Evolutionary conservation across 2,888 invertebrate species (phyloP), one percentile per base, ranked within the genome.

Genomic region (Aleiodes alternator): DNA sequence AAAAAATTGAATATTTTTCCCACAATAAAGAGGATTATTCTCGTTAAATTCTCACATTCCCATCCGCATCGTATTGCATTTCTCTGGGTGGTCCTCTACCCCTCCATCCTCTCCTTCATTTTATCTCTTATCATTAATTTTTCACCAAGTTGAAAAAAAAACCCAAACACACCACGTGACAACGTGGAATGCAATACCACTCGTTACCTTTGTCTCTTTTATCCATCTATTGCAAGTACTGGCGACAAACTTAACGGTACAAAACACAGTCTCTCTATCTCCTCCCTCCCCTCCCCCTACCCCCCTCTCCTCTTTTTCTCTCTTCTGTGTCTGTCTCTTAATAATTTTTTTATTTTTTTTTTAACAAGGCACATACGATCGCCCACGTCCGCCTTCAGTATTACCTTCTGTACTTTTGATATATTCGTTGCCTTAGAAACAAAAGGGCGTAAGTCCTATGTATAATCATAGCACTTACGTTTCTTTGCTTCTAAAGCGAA

Each of bases 101-200:
- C 23, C 23, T 2, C 23, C 23, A 1, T 43, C 34, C 34, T n/a
- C 64, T 9, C 16, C 9, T 8, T 43, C 9, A 9, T 8, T 43
- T 64, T 64, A 64, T 64, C 43, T 64, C 64, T 64, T 64, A 64
- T 64, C 64, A 64, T 64, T 48, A 64, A 64, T 43, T 64, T 64
- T 64, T 64, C 23, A 23, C 64, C 43, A 3, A 43, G 11, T n/a
- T n/a, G n/a, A 0, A 0, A 16, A 64, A 9, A 9, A 16, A 48
- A 9, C 9, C 16, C 9, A 43, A 64, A 23, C 23, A 23, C 23
- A 23, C 23, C 64, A 48, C 48, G 64, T 48, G 43, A 43, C 64
- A 48, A 11, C 43, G 16, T 11, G 48, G 43, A 43, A 48, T 8
- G 48, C 16, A 64, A 64, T 64, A 48, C 64, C 1, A 64, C 48